phyloP scores from a whole-genome alignment of 2,797 vertebrate species.

The Myripristis murdjan region DNA sequence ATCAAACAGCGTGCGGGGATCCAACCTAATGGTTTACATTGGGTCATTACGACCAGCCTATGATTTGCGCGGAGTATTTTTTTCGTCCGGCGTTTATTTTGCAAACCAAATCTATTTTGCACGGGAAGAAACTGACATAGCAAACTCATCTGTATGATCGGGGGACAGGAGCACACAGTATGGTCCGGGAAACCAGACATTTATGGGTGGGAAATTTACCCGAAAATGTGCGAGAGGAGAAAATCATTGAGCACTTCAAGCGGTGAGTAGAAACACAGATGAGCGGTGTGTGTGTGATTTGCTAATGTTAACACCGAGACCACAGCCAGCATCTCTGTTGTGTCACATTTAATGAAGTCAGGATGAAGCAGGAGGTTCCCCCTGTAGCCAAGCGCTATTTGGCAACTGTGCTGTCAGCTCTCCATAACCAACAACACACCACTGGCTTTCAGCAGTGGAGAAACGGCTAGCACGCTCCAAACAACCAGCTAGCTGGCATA shows the following conservation, averaged over 20 bases:
- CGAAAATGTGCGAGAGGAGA: slow-evolving; percentile 99
- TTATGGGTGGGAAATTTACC: slow-evolving; percentile 99
- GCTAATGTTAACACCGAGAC: slow-evolving; percentile 48
- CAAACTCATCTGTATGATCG: slow-evolving; percentile 87
- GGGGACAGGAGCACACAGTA: slow-evolving; percentile 90
- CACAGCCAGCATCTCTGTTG: slow-evolving; percentile 70
- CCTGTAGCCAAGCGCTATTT: slow-evolving; percentile 70
- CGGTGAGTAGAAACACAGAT: slow-evolving; percentile 90
- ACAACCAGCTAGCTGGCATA: slow-evolving; percentile 47
- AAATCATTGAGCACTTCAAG: slow-evolving; percentile 99
- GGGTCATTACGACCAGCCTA: slow-evolving; percentile 80
- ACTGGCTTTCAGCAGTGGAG: slow-evolving; percentile 43
- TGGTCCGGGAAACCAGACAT: slow-evolving; percentile 99
- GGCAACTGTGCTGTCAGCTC: slow-evolving; percentile 76
- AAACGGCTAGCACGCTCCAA: slow-evolving; percentile 25
- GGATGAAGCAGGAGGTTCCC: slow-evolving; percentile 77
- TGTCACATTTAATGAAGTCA: slow-evolving; percentile 74
- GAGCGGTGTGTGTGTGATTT: slow-evolving; percentile 37
- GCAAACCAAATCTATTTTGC: slow-evolving; percentile 75
- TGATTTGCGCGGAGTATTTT: slow-evolving; percentile 72
- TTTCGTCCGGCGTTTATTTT: slow-evolving; percentile 62
- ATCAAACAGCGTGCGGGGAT: slow-evolving; percentile 84
- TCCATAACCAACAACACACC: slow-evolving; percentile 44
- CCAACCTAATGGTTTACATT: slow-evolving; percentile 81
- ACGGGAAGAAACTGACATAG: slow-evolving; percentile 76